Conservation (phyloP, 2,888 invertebrate species). For the Campoletis raptor region DNA sequence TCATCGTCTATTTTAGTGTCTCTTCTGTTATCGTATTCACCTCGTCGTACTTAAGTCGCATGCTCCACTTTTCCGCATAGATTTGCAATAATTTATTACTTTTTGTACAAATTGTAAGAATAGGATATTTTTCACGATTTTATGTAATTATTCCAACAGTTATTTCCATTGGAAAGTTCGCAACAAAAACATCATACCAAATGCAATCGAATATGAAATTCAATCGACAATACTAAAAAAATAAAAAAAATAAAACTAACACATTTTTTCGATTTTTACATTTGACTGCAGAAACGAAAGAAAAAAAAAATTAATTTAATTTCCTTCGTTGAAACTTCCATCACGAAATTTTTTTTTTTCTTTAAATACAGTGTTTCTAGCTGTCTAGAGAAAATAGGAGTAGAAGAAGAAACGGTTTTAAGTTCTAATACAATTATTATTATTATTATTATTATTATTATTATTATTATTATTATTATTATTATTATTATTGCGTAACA, state of each 20-base stretch:
- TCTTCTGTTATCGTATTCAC: conserved; percentile 62
- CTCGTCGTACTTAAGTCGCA: conserved; percentile 42
- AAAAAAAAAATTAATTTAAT: no score
- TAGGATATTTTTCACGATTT: neutral
- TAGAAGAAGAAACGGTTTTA: no score
- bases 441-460: neutral
- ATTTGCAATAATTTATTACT: conserved; percentile 57
- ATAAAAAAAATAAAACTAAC: no score
- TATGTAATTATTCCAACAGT: neutral
- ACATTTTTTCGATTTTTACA: no score
- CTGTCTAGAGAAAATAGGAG: no score
- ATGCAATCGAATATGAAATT: neutral
- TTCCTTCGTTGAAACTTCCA: no score
- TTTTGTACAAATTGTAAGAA: neutral
- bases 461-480: neutral
- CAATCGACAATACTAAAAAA: neutral
- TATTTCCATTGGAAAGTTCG: neutral
- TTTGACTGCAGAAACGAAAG: no score
- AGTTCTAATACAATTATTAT: no score
- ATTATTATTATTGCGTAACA: neutral
- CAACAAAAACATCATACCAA: neutral
- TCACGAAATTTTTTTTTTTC: no score
- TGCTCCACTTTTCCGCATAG: conserved; percentile 60
- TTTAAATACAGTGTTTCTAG: no score
- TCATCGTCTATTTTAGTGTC: conserved; percentile 58